Evolutionary conservation across 92 coral and sea anemone species (phyloP), one percentile per base, ranked within the genome.

Genomic region (Siderastrea siderea): DNA sequence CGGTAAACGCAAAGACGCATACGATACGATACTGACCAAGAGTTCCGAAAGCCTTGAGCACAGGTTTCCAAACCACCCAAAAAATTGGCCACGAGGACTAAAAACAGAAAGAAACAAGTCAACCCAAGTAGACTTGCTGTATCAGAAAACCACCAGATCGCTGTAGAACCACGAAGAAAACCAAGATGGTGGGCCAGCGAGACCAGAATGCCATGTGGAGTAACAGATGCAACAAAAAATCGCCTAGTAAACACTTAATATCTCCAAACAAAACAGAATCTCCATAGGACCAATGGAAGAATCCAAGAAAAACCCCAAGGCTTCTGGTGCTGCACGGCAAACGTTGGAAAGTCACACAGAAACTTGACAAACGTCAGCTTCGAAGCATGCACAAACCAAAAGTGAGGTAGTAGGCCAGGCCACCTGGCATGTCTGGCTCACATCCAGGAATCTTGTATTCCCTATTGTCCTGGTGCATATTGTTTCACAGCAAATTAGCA

Each of bases 331-430:
- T 8, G 57, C 57, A 52, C 6, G 57, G 57, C 57, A 52, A 52
- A 52, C 57, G 57, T 19, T 19, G 71, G 47, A 75, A 75, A 1
- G 58, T 19, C 60, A 75, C 26, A 9, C 64, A 75, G 65, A 53
- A 50, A 75, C 51, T 75, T 4, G 51, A 55, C 79, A 19, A 53
- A 53, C 50, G 11, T 57, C 65, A 75, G n/a, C 50, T 75, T 75
- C 51, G 44, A 53, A 75, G 65, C 65, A n/a, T 75, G 79, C 79
- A 75, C 79, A 75, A 55, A 26, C 14, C 65, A 26, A 53, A 75
- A 38, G 65, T 55, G 79, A 53, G 38, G 38, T 26, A 26, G 38
- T 26, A 26, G 38, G 38, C 38, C 38, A 26, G 38, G 38, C 38
- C 38, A 26, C 38, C 38, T 26, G 38, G 38, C 38, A 26, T 26